Base-by-base conservation (phyloP, 92 coral and sea anemone species). In the Epizoanthus fatuus region DNA sequence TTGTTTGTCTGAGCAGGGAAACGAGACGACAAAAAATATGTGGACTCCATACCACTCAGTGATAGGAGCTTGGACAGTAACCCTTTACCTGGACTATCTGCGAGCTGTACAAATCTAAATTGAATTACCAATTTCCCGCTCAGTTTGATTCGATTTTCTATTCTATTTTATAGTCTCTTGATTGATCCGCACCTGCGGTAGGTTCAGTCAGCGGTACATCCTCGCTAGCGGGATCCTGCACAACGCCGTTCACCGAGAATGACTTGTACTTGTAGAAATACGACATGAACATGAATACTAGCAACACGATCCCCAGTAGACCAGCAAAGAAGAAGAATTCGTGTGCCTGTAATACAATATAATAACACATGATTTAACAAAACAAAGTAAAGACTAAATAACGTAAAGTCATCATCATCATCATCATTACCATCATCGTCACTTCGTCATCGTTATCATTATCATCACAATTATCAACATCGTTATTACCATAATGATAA, bases 301-400 rank as follows among this genome's bases (percentile, higher is more conserved):
- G 35, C 71, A 91, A 56, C 15, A 96, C 99, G 22, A 93, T 74
- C 4, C 88, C 91, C 79, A 96, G 67, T 12, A 96, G 85, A 8
- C 99, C 99, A n/a, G 99, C 93, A 79, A 96, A 96, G 81, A 96
- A 96, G 95, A 96, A 96, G 84, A 96, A 96, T 79, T 96, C 99
- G 80, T 88, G 75, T 6, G 98, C 99, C 99, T 96, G 58, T 53
- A 87, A 52, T 12, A 2, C 45, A 89, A 70, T 66, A 49, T 38
- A 58, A 40, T 9, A 70, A n/a, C 17, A 45, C 29, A 6, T 3
- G 37, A 11, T 51, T 58, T 19, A 89, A 86, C 10, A 20, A 22
- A 67, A 19, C 51, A 38, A 47, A 72, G 49, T 44, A 8, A 35
- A 25, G 39, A 15, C 22, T 7, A 58, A 57, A n/a, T 12, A 22